Percentiles rank a stretch among this genome's conserved stretches.
Conservation (phyloP, 2,797 vertebrate genomes). For the Ispidina picta region DNA sequence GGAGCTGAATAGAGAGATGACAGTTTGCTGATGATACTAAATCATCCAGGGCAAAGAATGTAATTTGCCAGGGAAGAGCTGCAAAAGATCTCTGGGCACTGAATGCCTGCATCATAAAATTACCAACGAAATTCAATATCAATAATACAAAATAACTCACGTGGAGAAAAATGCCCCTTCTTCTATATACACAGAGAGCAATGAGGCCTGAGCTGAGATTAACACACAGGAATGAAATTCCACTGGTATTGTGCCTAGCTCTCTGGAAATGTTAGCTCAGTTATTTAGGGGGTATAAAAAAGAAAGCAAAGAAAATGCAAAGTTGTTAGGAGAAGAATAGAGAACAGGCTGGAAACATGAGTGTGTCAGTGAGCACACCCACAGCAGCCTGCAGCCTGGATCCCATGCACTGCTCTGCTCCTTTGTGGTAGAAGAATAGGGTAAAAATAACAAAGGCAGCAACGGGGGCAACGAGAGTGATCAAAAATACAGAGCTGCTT, state of each 20-base stretch:
- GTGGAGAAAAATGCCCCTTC: not conserved
- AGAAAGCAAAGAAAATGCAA: not conserved
- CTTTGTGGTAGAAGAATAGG: not conserved
- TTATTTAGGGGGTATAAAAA: not conserved
- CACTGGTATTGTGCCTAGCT: not conserved
- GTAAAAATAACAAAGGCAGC: slow-evolving; percentile 1
- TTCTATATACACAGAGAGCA: not conserved
- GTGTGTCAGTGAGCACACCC: not conserved
- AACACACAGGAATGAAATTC: not conserved
- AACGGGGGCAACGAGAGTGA: not conserved
- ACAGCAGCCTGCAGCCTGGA: not conserved
- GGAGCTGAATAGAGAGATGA: slow-evolving; percentile 39
- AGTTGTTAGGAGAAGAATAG: not conserved
- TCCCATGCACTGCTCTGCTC: not conserved
- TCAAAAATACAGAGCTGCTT: not conserved
- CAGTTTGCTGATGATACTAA: slow-evolving; percentile 51
- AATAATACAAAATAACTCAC: not conserved
- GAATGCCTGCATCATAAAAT: slow-evolving; percentile 32
- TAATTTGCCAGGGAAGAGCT: slow-evolving; percentile 48
- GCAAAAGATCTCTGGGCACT: slow-evolving; percentile 30
- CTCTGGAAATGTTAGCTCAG: not conserved
- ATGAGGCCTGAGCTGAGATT: not conserved
- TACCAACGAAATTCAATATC: slow-evolving; percentile 22
- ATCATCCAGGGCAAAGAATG: slow-evolving; percentile 44
- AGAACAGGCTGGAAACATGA: not conserved